phyloP scores from a whole-genome alignment of 2,797 vertebrate genomes.

The Cuniculus paca region DNA sequence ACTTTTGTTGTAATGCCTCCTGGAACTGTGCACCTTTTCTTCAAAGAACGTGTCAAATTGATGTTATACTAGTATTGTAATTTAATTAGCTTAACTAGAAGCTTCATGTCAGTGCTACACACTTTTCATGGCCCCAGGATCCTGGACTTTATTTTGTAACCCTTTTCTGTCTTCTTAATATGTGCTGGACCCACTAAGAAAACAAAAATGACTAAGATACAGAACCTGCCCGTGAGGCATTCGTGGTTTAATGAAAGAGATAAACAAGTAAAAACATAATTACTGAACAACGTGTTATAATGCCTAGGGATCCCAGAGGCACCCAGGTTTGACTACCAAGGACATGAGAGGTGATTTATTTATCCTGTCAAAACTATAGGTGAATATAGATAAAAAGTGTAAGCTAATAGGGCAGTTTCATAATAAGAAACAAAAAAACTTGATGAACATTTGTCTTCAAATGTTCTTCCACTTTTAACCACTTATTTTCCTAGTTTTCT shows the following conservation, averaged over 20 bases:
- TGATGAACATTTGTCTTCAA: not conserved
- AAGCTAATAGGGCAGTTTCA: not conserved
- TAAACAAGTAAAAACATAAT: not conserved
- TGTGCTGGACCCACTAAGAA: not conserved
- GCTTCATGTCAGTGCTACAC: not conserved
- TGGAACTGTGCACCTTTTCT: accelerated
- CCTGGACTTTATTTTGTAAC: not conserved
- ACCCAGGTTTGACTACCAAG: not conserved
- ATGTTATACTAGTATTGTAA: not conserved
- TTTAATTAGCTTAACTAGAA: not conserved
- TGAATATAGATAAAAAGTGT: not conserved
- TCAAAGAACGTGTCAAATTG: not conserved
- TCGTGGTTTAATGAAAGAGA: not conserved
- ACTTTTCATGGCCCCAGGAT: not conserved
- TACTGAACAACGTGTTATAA: not conserved
- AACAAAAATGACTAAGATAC: not conserved
- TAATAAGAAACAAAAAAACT: not conserved
- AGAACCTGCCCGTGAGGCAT: not conserved
- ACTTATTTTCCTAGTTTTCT: not conserved
- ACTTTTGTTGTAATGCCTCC: not conserved
- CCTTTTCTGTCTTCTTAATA: not conserved
- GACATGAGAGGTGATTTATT: not conserved
- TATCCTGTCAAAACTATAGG: not conserved
- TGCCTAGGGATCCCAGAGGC: not conserved
- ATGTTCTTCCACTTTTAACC: not conserved